Evolutionary conservation across 2,888 invertebrate species (phyloP).

Genomic region (Plebejus anna): DNA sequence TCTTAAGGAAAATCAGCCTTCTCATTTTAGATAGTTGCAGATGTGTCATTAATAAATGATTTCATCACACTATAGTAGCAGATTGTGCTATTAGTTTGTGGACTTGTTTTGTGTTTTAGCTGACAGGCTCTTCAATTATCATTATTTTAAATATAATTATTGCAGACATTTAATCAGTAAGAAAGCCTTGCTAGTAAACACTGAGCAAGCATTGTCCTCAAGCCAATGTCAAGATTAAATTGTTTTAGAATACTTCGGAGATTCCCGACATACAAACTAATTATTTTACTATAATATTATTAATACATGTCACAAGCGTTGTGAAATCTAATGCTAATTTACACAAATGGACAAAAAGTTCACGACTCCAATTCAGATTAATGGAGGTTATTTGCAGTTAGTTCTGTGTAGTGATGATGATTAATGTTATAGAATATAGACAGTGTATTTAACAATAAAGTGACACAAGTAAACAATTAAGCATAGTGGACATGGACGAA

Average conservation of each 20-base stretch:
- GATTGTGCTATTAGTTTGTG: not conserved
- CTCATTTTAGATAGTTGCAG: constrained; percentile 2
- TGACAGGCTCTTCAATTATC: not conserved
- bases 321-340: constrained; percentile 4
- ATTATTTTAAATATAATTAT: not conserved
- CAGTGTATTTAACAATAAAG: constrained; percentile 6
- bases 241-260: not conserved
- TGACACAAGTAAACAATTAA: constrained; percentile 31
- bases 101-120: not conserved
- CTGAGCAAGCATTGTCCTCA: not conserved
- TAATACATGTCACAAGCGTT: not conserved
- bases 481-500: not conserved
- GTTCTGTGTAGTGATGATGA: not conserved
- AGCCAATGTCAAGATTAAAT: constrained; percentile 5
- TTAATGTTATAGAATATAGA: constrained; percentile 20
- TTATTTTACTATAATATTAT: constrained; percentile 12
- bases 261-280: constrained; percentile 7
- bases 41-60: constrained; percentile 12
- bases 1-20: not conserved
- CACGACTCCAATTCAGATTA: not conserved
- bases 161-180: not conserved
- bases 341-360: constrained; percentile 17
- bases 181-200: not conserved
- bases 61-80: not conserved
- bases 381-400: not conserved